Conservation (phyloP, 30 jellyfish, hydroid and myxozoan genomes). For the Calvadosia cruxmelitensis region DNA sequence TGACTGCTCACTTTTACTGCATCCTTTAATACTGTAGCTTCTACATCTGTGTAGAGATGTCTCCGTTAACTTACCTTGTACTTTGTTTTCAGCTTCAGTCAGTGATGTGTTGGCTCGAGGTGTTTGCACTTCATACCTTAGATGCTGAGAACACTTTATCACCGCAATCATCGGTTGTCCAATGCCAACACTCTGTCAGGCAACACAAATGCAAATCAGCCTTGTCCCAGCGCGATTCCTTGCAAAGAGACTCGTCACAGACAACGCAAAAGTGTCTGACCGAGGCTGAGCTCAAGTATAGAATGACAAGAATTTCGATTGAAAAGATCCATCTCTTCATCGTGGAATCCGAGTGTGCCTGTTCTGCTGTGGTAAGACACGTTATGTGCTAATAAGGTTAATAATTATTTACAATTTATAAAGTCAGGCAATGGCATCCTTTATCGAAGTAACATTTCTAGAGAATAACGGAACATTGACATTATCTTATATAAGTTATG, state of each 20-base stretch:
- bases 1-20: no score
- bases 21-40: no score
- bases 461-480: no score
- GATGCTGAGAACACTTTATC: slow-evolving; percentile 65
- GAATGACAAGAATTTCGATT: slow-evolving; percentile 67
- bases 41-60: no score
- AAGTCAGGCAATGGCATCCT: not conserved
- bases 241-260: slow-evolving; percentile 6
- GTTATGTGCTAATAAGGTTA: not conserved
- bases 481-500: no score
- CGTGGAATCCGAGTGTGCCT: slow-evolving; percentile 82
- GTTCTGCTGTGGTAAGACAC: slow-evolving; percentile 50
- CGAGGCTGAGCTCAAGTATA: slow-evolving; percentile 73
- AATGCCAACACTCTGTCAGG: slow-evolving; percentile 53
- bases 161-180: slow-evolving; percentile 26
- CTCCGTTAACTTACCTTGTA: no score
- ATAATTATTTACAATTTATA: not conserved
- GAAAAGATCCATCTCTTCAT: slow-evolving; percentile 52
- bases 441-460: not conserved
- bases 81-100: slow-evolving; percentile 58
- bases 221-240: not conserved
- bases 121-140: slow-evolving; percentile 39
- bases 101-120: slow-evolving; percentile 58
- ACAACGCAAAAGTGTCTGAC: slow-evolving; percentile 45
- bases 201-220: slow-evolving; percentile 31